phyloP scores from a whole-genome alignment of 2,888 invertebrate genomes.

The Thecocarcelia acutangulata region DNA sequence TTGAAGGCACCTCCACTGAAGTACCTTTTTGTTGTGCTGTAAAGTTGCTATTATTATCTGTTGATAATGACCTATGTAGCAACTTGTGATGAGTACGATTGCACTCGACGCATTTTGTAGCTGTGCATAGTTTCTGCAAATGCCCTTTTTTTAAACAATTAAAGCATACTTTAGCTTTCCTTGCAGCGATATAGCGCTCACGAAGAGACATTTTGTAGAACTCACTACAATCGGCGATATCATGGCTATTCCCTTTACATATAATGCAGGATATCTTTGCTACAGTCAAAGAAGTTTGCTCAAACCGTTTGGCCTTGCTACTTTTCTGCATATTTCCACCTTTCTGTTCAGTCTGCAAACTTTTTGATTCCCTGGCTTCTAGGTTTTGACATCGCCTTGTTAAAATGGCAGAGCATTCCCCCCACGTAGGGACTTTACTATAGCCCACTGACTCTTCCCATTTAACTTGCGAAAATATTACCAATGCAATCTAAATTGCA shows the following conservation, averaged over 20 bases:
- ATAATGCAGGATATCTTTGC: not conserved
- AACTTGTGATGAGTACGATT: no score
- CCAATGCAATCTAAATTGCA: slow-evolving; percentile 62
- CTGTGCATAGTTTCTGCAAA: slow-evolving; percentile 6
- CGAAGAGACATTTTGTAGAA: not conserved
- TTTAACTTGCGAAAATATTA: slow-evolving; percentile 52
- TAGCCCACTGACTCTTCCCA: slow-evolving; percentile 65
- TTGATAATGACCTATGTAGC: no score
- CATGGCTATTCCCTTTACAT: not conserved
- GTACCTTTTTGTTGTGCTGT: no score
- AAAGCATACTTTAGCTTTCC: slow-evolving; percentile 23
- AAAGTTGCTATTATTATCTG: no score
- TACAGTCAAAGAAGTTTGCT: slow-evolving; percentile 9
- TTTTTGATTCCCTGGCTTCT: slow-evolving; percentile 35
- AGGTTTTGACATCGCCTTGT: slow-evolving; percentile 57
- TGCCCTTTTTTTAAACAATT: no score
- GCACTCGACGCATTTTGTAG: not conserved
- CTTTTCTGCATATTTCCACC: not conserved
- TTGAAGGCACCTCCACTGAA: no score
- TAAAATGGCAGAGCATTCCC: no score
- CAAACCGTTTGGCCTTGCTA: not conserved
- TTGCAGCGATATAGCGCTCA: slow-evolving; percentile 10
- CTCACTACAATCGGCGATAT: slow-evolving; percentile 16
- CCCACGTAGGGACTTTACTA: no score
- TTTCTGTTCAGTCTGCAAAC: slow-evolving; percentile 42